Percentiles rank a stretch among this genome's conserved stretches.
Conservation (phyloP, 2,888 invertebrate genomes). For the Metalampra italica region DNA sequence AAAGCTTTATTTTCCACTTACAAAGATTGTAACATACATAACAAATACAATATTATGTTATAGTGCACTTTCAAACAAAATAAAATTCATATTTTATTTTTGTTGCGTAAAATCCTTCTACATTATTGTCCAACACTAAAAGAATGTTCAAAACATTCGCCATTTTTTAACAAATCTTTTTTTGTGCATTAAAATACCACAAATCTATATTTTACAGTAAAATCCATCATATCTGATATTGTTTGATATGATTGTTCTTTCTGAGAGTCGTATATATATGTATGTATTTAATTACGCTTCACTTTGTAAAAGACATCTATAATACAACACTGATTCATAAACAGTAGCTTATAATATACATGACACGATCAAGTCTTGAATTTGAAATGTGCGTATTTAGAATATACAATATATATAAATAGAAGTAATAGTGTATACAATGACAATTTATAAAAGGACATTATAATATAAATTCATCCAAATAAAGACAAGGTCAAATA, state of each 20-base stretch:
- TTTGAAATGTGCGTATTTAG: conserved; percentile 66
- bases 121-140: conserved; percentile 69
- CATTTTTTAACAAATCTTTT: conserved; percentile 21
- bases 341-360: conserved; percentile 45
- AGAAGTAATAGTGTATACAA: conserved; percentile 33
- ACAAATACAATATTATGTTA: conserved; percentile 27
- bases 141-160: conserved; percentile 58
- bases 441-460: conserved; percentile 18
- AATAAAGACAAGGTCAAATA: background rate
- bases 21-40: conserved; percentile 46
- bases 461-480: conserved; percentile 6
- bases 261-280: background rate
- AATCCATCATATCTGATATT: conserved; percentile 8
- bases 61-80: conserved; percentile 24
- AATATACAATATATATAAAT: conserved; percentile 29
- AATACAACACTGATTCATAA: conserved; percentile 48
- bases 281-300: conserved; percentile 17
- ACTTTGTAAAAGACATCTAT: conserved; percentile 49
- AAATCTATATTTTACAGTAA: conserved; percentile 8
- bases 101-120: conserved; percentile 44
- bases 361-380: conserved; percentile 66
- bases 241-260: conserved; percentile 7
- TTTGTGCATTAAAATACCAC: conserved; percentile 15
- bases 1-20: conserved; percentile 72
- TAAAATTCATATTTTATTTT: conserved; percentile 8